A percentile compares a stretch with the other conserved stretches of the same genome.
Conservation (phyloP, 1,140 invertebrate species). For the Heliconius hermathena region DNA sequence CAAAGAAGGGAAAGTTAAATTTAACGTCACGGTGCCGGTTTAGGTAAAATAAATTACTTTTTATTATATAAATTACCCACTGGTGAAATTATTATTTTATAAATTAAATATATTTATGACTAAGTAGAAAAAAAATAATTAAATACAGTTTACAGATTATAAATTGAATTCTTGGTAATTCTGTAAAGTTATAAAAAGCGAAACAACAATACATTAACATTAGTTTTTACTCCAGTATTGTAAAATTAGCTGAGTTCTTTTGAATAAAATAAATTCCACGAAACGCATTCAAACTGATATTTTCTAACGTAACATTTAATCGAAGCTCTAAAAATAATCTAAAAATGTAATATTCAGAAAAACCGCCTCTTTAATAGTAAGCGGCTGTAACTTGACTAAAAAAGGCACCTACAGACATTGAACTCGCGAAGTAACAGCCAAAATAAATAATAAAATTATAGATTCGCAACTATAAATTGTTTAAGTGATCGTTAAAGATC, state of each 20-base stretch:
- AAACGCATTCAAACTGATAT: background rate
- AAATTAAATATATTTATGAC: too few relatives aligned
- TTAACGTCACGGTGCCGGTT: background rate
- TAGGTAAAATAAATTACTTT: background rate
- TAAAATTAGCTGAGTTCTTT: background rate
- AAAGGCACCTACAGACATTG: background rate
- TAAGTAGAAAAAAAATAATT: too few relatives aligned
- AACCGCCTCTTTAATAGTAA: background rate
- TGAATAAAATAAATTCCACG: background rate
- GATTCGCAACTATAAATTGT: slow-evolving; percentile 6
- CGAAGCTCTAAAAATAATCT: background rate
- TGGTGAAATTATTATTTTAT: background rate
- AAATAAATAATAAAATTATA: background rate
- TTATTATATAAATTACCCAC: background rate
- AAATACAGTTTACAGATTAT: too few relatives aligned
- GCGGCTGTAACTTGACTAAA: background rate
- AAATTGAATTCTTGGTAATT: background rate
- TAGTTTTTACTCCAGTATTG: background rate
- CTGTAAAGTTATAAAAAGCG: background rate
- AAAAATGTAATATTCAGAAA: background rate
- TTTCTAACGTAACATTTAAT: background rate
- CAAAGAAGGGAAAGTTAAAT: background rate
- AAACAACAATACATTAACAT: background rate
- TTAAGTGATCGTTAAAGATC: slow-evolving; percentile 15
- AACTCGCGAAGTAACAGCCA: background rate